Percentiles rank a stretch among this genome's conserved stretches.
Conservation (phyloP, 2,113 vertebrate species). For the Dromaius novaehollandiae region DNA sequence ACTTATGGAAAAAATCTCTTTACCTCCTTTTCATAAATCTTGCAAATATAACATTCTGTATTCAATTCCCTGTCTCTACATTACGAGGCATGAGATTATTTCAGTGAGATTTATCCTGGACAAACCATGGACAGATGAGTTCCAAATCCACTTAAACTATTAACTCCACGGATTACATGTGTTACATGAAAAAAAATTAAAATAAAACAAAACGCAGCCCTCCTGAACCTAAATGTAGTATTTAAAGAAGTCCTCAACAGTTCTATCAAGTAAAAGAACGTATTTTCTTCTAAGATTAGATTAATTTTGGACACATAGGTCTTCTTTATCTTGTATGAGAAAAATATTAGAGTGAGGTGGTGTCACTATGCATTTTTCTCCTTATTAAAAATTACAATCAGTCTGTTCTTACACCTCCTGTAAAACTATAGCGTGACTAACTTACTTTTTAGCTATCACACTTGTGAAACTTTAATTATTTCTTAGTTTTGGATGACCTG, state of each 20-base stretch:
- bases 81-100: neutral
- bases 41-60: neutral
- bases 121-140: neutral
- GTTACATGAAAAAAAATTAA: neutral
- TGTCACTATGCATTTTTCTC: neutral
- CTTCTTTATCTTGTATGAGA: neutral
- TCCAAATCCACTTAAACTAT: constrained; percentile 23
- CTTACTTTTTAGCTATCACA: neutral
- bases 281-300: neutral
- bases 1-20: neutral
- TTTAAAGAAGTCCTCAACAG: neutral
- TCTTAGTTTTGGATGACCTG: neutral
- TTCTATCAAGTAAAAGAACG: neutral
- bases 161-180: neutral
- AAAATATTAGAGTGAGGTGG: neutral
- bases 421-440: neutral
- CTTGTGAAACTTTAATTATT: neutral
- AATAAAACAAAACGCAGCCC: neutral
- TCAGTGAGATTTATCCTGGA: neutral
- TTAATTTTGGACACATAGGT: neutral
- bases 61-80: neutral
- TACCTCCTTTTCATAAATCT: neutral
- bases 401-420: neutral
- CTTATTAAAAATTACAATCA: neutral
- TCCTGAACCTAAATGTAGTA: neutral